Conservation (phyloP, 2,888 invertebrate species). For the Sarcophaga variegata region DNA sequence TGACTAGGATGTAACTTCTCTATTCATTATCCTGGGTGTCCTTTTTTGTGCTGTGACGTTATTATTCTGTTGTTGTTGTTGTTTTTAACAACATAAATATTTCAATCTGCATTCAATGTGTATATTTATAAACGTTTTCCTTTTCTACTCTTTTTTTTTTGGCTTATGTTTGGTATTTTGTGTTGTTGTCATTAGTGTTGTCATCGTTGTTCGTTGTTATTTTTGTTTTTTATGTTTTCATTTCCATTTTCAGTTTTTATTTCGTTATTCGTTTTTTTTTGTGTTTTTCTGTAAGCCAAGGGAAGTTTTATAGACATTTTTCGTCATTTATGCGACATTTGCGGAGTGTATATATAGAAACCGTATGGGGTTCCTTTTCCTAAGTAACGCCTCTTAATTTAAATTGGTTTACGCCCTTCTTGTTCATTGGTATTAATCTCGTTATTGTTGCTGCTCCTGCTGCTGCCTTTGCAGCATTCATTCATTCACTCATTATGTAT, state of each 20-base stretch:
- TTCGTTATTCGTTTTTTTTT: background rate
- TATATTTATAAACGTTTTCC: slow-evolving; percentile 21
- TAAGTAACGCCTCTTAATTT: slow-evolving; percentile 69
- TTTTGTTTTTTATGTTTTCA: background rate
- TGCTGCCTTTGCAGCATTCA: background rate
- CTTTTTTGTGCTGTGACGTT: background rate
- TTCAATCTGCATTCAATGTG: slow-evolving; percentile 64
- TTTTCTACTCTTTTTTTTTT: slow-evolving; percentile 32
- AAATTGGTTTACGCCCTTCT: slow-evolving; percentile 68
- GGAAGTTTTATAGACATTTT: slow-evolving; percentile 69
- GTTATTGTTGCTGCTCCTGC: slow-evolving; percentile 52
- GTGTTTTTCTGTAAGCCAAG: slow-evolving; percentile 24
- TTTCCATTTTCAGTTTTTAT: slow-evolving; percentile 14
- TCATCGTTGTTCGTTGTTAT: background rate
- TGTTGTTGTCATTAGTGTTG: slow-evolving; percentile 34
- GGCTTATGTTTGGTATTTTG: background rate
- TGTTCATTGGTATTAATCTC: slow-evolving; percentile 68
- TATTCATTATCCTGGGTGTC: slow-evolving; percentile 31
- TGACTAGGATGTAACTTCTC: slow-evolving; percentile 37
- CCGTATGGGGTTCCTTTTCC: slow-evolving; percentile 67
- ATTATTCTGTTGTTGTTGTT: slow-evolving; percentile 27
- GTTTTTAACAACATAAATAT: slow-evolving; percentile 65
- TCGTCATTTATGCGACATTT: slow-evolving; percentile 69
- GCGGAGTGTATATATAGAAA: slow-evolving; percentile 65
- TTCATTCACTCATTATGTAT: slow-evolving; percentile 52